Conservation (phyloP, 1,140 invertebrate species). For the Hylaeus volcanicus region DNA sequence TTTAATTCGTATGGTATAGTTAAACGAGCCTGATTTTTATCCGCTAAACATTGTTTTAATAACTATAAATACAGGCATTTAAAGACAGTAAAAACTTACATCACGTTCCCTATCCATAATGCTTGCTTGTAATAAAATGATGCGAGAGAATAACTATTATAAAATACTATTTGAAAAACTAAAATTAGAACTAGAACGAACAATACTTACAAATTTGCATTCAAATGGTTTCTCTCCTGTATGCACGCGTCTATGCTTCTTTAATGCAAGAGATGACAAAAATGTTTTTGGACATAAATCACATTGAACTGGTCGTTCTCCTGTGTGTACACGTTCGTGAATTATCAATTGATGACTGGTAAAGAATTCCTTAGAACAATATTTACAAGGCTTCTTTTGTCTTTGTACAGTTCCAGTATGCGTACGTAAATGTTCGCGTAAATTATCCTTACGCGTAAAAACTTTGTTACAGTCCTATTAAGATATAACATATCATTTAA, state of each 20-base stretch:
- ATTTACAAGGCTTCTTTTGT: slow-evolving; percentile 85
- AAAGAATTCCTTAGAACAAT: slow-evolving; percentile 87
- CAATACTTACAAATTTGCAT: slow-evolving; percentile 83
- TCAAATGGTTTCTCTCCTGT: slow-evolving; percentile 90
- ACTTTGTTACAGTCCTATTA: slow-evolving; percentile 86
- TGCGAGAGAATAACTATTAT: slow-evolving; percentile 29
- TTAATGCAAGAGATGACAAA: slow-evolving; percentile 86
- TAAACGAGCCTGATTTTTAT: too few species aligned
- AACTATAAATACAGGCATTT: neutral
- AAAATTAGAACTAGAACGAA: neutral
- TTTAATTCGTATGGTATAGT: neutral
- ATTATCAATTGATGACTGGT: slow-evolving; percentile 85
- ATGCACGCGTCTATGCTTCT: slow-evolving; percentile 90
- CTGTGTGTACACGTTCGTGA: slow-evolving; percentile 87
- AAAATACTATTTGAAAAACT: slow-evolving; percentile 1
- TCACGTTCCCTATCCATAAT: slow-evolving; percentile 50
- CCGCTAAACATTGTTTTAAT: too few species aligned
- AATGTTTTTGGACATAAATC: slow-evolving; percentile 86
- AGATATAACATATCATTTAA: slow-evolving; percentile 56
- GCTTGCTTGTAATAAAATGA: slow-evolving; percentile 69
- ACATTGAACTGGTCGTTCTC: slow-evolving; percentile 85
- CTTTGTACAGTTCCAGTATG: slow-evolving; percentile 86
- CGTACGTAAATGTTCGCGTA: slow-evolving; percentile 87
- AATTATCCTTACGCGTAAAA: slow-evolving; percentile 89
- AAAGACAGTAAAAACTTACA: slow-evolving; percentile 60